A percentile compares a stretch with the other conserved stretches of the same genome.
These are phyloP conservation scores for Urophycis tenuis DNA, from an alignment of 2,797 vertebrate genomes.

Conservation along the genomic window DNA sequence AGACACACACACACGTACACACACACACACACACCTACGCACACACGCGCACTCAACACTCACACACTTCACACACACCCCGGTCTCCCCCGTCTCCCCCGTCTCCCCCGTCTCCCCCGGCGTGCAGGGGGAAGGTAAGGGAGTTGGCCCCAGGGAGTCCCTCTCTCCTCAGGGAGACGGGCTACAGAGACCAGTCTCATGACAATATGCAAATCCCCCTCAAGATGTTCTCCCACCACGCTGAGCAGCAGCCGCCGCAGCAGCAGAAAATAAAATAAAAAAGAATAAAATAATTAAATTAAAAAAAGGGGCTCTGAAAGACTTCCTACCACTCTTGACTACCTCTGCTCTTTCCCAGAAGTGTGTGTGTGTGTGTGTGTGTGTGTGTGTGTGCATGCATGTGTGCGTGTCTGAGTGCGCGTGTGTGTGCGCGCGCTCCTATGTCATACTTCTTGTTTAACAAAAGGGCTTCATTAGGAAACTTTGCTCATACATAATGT, in stretches of 20 bases:
- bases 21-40: no score
- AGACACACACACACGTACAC: slow-evolving; percentile 8
- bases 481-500: slow-evolving; percentile 25
- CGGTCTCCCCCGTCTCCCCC: no score
- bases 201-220: slow-evolving; percentile 64
- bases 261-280: background rate
- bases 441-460: slow-evolving; percentile 27
- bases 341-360: background rate
- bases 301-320: background rate
- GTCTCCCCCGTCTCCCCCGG: no score
- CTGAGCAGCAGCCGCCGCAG: slow-evolving; percentile 1
- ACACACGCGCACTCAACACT: background rate
- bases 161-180: slow-evolving; percentile 51
- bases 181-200: slow-evolving; percentile 57
- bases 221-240: slow-evolving; percentile 59
- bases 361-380: no score
- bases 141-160: slow-evolving; percentile 58
- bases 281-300: background rate
- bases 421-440: background rate
- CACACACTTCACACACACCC: slow-evolving; percentile 22
- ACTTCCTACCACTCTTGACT: background rate
- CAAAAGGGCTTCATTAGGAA: slow-evolving; percentile 31
- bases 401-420: no score
- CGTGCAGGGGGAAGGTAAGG: slow-evolving; percentile 31
- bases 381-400: no score